Percentiles rank a stretch among this genome's conserved stretches.
Evolutionary conservation across 2,797 vertebrate species (phyloP).

Genomic region (Dryobates pubescens): DNA sequence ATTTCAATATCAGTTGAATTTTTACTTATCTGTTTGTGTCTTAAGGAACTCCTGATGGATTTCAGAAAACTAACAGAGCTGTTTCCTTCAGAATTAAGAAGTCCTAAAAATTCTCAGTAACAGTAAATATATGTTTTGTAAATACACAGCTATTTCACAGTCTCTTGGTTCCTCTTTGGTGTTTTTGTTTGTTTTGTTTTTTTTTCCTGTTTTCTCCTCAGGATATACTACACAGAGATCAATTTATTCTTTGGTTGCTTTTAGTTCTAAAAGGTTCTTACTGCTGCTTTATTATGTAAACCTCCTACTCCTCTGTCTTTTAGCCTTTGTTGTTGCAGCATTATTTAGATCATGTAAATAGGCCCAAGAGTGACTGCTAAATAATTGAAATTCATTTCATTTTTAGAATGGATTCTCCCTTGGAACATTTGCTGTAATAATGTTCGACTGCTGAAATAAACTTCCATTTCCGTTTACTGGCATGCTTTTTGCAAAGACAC

Average conservation of each 20-base stretch:
- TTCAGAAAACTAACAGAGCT: neutral
- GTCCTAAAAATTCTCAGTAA: neutral
- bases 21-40: neutral
- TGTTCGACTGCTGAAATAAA: slow-evolving; percentile 12
- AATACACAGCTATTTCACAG: neutral
- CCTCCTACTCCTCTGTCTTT: neutral
- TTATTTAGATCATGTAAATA: slow-evolving; percentile 24
- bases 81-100: neutral
- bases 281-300: slow-evolving; percentile 21
- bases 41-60: neutral
- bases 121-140: neutral
- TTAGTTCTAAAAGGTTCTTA: neutral
- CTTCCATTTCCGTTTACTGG: slow-evolving; percentile 12
- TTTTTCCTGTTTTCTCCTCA: neutral
- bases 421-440: neutral
- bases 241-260: neutral
- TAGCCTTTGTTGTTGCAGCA: slow-evolving; percentile 21
- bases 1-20: neutral
- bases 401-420: slow-evolving; percentile 28
- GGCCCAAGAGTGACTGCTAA: slow-evolving; percentile 6
- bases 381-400: slow-evolving; percentile 45
- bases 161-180: neutral
- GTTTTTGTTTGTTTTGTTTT: neutral
- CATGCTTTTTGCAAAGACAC: neutral
- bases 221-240: neutral